These are phyloP conservation scores for Erethizon dorsatum DNA, from an alignment of 2,797 vertebrate genomes.

Conservation along the genomic window DNA sequence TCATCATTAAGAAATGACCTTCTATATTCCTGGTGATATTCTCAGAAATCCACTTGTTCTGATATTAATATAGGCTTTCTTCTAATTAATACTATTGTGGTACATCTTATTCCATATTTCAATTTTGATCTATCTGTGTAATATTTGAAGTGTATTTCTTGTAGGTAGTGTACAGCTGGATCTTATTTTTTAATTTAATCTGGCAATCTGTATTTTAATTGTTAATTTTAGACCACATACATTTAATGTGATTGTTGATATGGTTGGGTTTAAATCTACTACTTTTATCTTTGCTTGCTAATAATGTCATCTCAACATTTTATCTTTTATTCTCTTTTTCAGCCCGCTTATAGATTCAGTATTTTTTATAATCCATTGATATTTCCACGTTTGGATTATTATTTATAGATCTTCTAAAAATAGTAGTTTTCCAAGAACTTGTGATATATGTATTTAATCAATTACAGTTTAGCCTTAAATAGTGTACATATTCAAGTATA, in stretches of 20 bases:
- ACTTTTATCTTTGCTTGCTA: not conserved
- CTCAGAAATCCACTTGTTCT: slow-evolving; percentile 41
- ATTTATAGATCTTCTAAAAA: not conserved
- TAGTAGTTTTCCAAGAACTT: not conserved
- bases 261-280: not conserved
- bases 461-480: not conserved
- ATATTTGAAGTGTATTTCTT: not conserved
- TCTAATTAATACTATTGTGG: not conserved
- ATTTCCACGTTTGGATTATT: not conserved
- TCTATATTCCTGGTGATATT: not conserved
- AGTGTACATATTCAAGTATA: not conserved
- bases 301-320: not conserved
- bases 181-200: not conserved
- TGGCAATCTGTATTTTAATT: not conserved
- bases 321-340: not conserved
- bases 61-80: not conserved
- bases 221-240: not conserved
- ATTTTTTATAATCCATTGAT: slow-evolving; percentile 24
- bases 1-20: not conserved
- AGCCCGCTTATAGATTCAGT: not conserved
- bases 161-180: too few species aligned
- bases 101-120: not conserved
- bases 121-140: not conserved
- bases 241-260: not conserved
- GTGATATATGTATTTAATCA: not conserved